Evolutionary conservation across 2,797 vertebrate genomes (phyloP).

Genomic region (Erethizon dorsatum): DNA sequence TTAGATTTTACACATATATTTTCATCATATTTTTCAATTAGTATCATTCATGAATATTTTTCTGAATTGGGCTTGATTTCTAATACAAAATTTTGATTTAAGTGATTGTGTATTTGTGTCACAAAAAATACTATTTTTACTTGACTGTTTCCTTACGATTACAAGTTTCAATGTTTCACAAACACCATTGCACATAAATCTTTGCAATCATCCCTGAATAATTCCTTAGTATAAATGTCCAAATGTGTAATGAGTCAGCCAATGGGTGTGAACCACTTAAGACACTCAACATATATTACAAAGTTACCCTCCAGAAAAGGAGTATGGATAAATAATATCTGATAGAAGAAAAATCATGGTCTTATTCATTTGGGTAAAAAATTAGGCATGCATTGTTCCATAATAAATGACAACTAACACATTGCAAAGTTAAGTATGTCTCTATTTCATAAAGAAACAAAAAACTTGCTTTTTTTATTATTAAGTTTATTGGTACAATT

Average conservation of each 20-base stretch:
- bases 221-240: slow-evolving; percentile 35
- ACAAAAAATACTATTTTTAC: neutral
- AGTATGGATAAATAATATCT: slow-evolving; percentile 34
- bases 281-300: neutral
- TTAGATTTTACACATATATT: neutral
- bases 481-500: neutral
- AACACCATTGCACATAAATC: slow-evolving; percentile 30
- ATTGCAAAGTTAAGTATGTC: neutral
- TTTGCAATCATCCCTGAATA: neutral
- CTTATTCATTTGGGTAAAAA: slow-evolving; percentile 58
- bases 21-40: neutral
- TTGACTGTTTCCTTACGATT: neutral
- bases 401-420: neutral
- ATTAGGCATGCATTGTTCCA: neutral
- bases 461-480: neutral
- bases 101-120: neutral
- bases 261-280: neutral
- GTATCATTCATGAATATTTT: slow-evolving; percentile 25
- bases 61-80: neutral
- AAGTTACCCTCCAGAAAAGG: neutral
- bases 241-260: neutral
- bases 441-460: slow-evolving; percentile 13
- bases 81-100: neutral
- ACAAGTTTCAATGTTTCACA: neutral
- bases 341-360: neutral